These are phyloP conservation scores for Chrysogorgia sp. DNA, from an alignment of 92 coral and sea anemone genomes.

Conservation along the genomic window DNA sequence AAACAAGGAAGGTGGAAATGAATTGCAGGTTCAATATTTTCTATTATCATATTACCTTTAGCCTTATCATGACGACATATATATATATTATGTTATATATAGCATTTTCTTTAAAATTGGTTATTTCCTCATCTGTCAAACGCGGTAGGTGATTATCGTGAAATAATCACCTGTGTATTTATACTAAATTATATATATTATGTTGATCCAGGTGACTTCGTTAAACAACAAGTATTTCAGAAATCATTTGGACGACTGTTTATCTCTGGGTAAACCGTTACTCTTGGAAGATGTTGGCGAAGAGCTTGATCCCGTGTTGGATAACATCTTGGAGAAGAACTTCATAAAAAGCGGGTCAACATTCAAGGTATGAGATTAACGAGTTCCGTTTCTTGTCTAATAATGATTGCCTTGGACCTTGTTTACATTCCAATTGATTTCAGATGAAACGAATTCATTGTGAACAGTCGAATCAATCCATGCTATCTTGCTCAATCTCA, in stretches of 20 bases:
- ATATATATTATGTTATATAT: no score
- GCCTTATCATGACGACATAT: no score
- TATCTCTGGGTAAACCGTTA: slow-evolving; percentile 96
- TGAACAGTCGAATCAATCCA: no score
- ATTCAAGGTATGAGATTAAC: slow-evolving; percentile 64
- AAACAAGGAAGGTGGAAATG: slow-evolving; percentile 83
- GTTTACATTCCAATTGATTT: no score
- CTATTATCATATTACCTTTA: no score
- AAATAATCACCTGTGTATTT: neutral
- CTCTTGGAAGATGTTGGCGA: slow-evolving; percentile 97
- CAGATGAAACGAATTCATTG: no score
- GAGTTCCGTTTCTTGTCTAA: no score
- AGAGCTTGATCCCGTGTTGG: slow-evolving; percentile 97
- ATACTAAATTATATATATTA: neutral
- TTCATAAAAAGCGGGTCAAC: slow-evolving; percentile 94
- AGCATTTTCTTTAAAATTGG: no score
- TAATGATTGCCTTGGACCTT: no score
- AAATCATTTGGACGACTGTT: slow-evolving; percentile 84
- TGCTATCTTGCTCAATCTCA: no score
- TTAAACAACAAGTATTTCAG: slow-evolving; percentile 97
- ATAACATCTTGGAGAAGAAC: slow-evolving; percentile 93
- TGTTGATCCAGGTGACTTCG: slow-evolving; percentile 70
- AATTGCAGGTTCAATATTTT: slow-evolving; percentile 72
- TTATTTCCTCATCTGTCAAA: no score
- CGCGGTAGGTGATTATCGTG: no score